These are phyloP conservation scores for Micrasema minimum DNA, from an alignment of 1,140 invertebrate species.

Conservation along the genomic window DNA sequence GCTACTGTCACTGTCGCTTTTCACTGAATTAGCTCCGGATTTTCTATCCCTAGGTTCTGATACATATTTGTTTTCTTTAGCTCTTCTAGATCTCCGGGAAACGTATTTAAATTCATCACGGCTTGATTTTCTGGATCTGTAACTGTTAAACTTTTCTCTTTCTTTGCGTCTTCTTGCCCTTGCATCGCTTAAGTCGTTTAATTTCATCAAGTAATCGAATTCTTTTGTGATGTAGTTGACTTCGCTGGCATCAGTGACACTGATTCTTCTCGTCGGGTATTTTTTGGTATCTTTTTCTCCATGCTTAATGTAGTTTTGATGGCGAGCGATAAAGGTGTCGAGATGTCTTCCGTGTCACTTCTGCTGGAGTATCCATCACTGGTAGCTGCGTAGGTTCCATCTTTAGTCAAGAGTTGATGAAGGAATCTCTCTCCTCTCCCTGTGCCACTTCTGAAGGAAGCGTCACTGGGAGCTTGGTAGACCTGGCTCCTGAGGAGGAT, in stretches of 20 bases:
- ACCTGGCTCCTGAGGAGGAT: slow-evolving; percentile 19
- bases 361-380: slow-evolving; percentile 38
- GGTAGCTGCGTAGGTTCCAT: slow-evolving; percentile 13
- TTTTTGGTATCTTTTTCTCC: slow-evolving; percentile 2
- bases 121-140: slow-evolving; percentile 31
- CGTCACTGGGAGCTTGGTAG: slow-evolving; percentile 33
- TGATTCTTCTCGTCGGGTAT: slow-evolving; percentile 16
- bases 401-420: slow-evolving; percentile 11
- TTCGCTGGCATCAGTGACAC: slow-evolving; percentile 27
- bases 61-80: slow-evolving; percentile 30
- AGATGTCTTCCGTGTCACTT: slow-evolving; percentile 38
- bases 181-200: slow-evolving; percentile 27
- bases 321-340: slow-evolving; percentile 32
- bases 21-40: slow-evolving; percentile 3
- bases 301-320: slow-evolving; percentile 30
- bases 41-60: slow-evolving; percentile 27
- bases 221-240: slow-evolving; percentile 41
- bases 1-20: slow-evolving; percentile 34
- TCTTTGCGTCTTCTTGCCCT: slow-evolving; percentile 20
- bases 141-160: slow-evolving; percentile 39
- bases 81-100: slow-evolving; percentile 19
- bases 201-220: slow-evolving; percentile 42
- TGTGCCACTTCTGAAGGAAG: slow-evolving; percentile 24
- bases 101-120: slow-evolving; percentile 33
- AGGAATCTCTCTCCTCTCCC: slow-evolving; percentile 24